Conservation (phyloP, 1,140 invertebrate species). For the Neodiprion fabricii region DNA sequence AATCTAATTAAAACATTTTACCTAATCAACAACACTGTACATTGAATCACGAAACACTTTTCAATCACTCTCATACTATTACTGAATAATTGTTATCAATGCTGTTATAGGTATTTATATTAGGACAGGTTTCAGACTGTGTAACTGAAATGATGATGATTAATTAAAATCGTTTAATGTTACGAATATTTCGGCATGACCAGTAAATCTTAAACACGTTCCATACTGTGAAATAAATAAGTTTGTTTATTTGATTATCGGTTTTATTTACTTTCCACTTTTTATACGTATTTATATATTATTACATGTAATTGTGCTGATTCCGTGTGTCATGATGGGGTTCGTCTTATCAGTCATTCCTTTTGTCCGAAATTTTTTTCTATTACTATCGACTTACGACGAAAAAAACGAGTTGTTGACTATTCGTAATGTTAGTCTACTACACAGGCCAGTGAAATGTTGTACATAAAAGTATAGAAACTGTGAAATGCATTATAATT, state of each 20-base stretch:
- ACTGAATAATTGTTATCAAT: constrained; percentile 12
- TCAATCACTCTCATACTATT: constrained; percentile 10
- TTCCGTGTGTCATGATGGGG: background rate
- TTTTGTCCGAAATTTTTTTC: background rate
- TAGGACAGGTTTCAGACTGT: constrained; percentile 11
- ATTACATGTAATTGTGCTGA: background rate
- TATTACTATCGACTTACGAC: background rate
- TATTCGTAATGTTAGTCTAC: constrained; percentile 30
- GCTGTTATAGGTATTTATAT: constrained; percentile 13
- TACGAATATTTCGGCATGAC: constrained; percentile 51
- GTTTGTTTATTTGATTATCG: constrained; percentile 39
- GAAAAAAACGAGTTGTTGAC: background rate
- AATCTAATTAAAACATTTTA: constrained; percentile 25
- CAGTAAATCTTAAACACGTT: constrained; percentile 31
- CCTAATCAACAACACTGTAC: constrained; percentile 9
- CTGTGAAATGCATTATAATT: constrained; percentile 48
- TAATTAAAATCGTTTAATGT: background rate
- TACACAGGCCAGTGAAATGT: constrained; percentile 50
- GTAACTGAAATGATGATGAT: background rate
- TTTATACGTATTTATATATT: background rate
- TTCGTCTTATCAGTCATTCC: background rate
- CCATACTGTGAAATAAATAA: constrained; percentile 43
- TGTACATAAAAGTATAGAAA: constrained; percentile 42
- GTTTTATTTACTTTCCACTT: constrained; percentile 24
- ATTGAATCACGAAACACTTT: constrained; percentile 17